Percentiles rank a stretch among this genome's conserved stretches.
Evolutionary conservation across 2,888 invertebrate species (phyloP).

Genomic region (Ichneumoninae sp.): DNA sequence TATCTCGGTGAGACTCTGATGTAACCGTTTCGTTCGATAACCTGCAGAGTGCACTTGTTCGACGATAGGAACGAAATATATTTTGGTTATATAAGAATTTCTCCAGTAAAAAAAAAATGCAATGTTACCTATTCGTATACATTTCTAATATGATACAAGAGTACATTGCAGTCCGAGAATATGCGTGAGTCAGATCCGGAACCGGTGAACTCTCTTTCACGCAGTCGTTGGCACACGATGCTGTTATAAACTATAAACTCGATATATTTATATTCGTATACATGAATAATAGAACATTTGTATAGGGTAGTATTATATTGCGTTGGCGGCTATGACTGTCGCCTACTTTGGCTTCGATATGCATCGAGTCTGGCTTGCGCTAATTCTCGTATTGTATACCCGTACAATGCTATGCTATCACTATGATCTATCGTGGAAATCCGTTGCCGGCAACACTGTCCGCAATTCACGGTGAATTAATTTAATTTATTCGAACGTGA

Average conservation of each 20-base stretch:
- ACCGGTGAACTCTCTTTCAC: conserved; percentile 10
- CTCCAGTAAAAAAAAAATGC: not conserved
- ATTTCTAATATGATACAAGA: not conserved
- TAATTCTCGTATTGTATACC: not conserved
- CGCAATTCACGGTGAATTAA: conserved; percentile 37
- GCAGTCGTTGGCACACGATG: conserved; percentile 10
- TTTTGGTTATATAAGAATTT: too few species aligned
- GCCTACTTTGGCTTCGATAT: conserved; percentile 41
- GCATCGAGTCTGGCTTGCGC: conserved; percentile 34
- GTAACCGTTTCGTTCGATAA: conserved; percentile 43
- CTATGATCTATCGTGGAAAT: conserved; percentile 67
- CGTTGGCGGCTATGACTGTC: conserved; percentile 50
- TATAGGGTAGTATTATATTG: conserved; percentile 38
- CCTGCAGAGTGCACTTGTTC: conserved; percentile 20
- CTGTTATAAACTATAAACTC: not conserved
- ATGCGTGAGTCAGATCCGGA: conserved; percentile 39
- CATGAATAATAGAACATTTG: not conserved
- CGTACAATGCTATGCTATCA: conserved; percentile 56
- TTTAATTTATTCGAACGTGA: conserved; percentile 55
- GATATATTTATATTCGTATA: conserved; percentile 12
- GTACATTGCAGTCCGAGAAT: not conserved
- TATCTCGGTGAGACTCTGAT: conserved; percentile 2
- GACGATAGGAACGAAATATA: not conserved
- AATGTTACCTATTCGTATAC: not conserved
- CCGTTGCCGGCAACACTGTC: conserved; percentile 44